Conservation (phyloP, 2,888 invertebrate genomes). For the Chironomus tentans region DNA sequence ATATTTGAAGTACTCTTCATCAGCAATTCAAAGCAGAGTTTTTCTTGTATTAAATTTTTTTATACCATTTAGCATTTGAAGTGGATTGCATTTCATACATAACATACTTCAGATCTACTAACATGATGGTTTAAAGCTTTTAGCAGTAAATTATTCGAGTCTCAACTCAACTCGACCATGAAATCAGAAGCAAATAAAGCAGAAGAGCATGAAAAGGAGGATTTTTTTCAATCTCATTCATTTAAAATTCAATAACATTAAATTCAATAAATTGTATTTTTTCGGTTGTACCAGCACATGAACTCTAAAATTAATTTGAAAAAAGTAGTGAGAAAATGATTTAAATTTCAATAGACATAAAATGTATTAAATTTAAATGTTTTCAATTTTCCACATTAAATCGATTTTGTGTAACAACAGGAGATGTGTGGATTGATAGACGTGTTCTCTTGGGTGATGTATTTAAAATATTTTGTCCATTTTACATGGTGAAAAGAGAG, state of each 20-base stretch:
- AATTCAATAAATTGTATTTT: too few species aligned
- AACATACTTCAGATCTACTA: not conserved
- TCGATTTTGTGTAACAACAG: too few species aligned
- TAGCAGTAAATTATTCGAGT: not conserved
- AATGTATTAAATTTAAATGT: too few species aligned
- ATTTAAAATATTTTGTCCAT: too few species aligned
- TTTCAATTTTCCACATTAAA: too few species aligned
- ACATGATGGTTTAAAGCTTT: constrained; percentile 1
- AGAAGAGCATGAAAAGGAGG: not conserved
- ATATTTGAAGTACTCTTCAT: constrained; percentile 8
- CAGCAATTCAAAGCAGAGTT: not conserved
- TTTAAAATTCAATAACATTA: too few species aligned
- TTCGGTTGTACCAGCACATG: too few species aligned
- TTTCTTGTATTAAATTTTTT: not conserved
- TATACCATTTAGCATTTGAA: not conserved
- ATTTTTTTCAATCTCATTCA: too few species aligned
- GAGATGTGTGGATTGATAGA: too few species aligned
- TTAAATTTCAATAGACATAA: too few species aligned
- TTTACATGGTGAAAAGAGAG: too few species aligned
- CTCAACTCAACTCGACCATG: not conserved
- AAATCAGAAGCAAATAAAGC: not conserved
- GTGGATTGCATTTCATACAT: not conserved
- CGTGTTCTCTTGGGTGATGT: too few species aligned
- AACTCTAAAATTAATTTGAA: not conserved
- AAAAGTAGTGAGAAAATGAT: not conserved